Base-by-base conservation (phyloP, 2,113 vertebrate genomes). In the Apodemus speciosus region DNA sequence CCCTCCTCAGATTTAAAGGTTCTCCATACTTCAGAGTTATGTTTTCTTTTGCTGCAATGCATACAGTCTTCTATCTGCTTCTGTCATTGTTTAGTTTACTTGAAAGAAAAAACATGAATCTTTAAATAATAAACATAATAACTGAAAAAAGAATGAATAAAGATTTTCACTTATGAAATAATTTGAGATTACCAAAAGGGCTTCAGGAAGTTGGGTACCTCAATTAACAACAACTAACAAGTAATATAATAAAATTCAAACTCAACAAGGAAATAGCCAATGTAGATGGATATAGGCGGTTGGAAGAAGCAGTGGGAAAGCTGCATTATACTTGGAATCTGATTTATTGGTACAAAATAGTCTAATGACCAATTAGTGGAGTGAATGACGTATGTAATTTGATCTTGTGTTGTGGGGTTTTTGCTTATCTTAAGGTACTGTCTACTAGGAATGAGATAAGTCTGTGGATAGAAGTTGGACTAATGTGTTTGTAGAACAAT, bases 391-490 rank as follows among this genome's bases (percentile, higher is more conserved):
- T 66, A 32, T 75, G 71, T 97, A 96, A 97, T 96, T 96, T 88
- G 96, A 96, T 97, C 96, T 96, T 38, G 56, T 86, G 79, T 69
- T 93, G 73, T 0, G 51, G 87, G 9, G 9, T 94, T 95, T 94
- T 91, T 91, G 80, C 94, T 97, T 97, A 97, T 97, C 95, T 96
- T 96, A 88, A 90, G 86, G 88, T 85, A 80, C 88, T 95, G 95
- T n/a, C 94, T 80, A 85, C 46, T 88, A 35, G 16, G 38, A 93
- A 88, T 83, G 90, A 96, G 94, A 94, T 95, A 90, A 88, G 95
- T 85, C 89, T 97, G 75, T 89, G 89, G 93, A 72, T 93, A 84
- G 93, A 92, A 95, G 72, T 84, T 93, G 90, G 58, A 64, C 72
- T 97, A 95, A 97, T 96, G 68, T 94, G 68, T 86, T 97, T 96